Evolutionary conservation across 2,888 invertebrate species (phyloP), one percentile per base, ranked within the genome.

Genomic region (Apamea epomidion): DNA sequence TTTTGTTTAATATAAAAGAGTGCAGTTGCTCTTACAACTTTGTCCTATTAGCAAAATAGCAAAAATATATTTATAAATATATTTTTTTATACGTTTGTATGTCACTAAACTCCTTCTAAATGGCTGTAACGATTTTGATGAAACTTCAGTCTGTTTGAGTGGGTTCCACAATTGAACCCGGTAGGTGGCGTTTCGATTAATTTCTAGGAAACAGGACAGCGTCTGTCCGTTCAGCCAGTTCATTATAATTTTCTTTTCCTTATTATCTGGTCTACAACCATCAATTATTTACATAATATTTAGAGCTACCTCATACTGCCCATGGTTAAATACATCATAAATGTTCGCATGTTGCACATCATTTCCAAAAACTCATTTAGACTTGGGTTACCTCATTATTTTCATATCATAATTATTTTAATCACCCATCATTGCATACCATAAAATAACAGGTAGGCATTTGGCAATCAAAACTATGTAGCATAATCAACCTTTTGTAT

Each of bases 341-440:
- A n/a, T 32, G 37, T 71, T 70, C 58, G 29, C 25, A 58, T 71
- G 37, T 25, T 29, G n/a, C 10, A 72, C 29, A 72, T 65, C 6
- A 80, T 58, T 72, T 65, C 32, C 37, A 29, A 80, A 80, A 80
- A 58, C n/a, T 64, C 18, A 80, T 68, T 60, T 42, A 18, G n/a
- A n/a, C 12, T 65, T 37, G 12, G n/a, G 5, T 58, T 25, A 29
- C 12, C 8, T 7, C 69, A 73, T 77, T 69, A 83, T 69, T 73
- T 69, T 62, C 25, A 18, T 32, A 69, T 82, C 37, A 76, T 72
- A 51, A 74, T 70, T 80, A 81, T 80, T 54, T 16, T 70, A 73
- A 70, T 74, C n/a, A 65, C 45, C 65, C 48, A 71, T 51, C 51
- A 74, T 51, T 60, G 42, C 48, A 67, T 25, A 51, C 29, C 7